A percentile compares a stretch with the other conserved stretches of the same genome.
Conservation (phyloP, 1,140 invertebrate genomes). For the Dolichoris vasculosae region DNA sequence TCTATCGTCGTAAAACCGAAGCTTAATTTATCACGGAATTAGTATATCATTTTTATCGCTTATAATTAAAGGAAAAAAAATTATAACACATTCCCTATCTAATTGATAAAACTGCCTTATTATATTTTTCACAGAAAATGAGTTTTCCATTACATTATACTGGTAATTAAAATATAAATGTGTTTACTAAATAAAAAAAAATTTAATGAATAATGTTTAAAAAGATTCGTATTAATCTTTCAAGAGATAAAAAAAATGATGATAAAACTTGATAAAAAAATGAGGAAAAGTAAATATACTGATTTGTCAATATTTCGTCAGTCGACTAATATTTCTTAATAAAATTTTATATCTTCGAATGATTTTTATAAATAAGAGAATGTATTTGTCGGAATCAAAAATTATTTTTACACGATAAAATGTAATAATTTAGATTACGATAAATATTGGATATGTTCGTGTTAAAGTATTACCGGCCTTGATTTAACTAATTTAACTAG, state of each 20-base stretch:
- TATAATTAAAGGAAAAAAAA: neutral
- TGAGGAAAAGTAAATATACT: neutral
- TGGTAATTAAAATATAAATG: neutral
- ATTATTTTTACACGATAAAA: too few relatives aligned
- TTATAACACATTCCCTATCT: neutral
- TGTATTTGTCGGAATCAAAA: too few relatives aligned
- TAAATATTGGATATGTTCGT: too few relatives aligned
- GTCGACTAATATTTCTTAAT: neutral
- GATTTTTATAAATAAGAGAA: neutral
- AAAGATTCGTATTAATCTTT: neutral
- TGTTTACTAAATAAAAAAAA: neutral
- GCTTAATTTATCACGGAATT: neutral
- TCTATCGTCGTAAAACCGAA: too few relatives aligned
- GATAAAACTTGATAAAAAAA: neutral
- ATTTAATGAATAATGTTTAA: neutral
- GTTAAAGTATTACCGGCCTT: too few relatives aligned
- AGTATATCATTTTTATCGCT: neutral
- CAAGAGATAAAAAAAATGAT: neutral
- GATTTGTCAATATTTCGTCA: neutral
- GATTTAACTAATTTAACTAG: too few relatives aligned
- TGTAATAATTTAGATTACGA: too few relatives aligned
- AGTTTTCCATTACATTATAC: neutral
- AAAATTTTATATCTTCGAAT: neutral
- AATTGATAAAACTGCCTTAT: neutral
- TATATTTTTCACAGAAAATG: neutral